Base-by-base conservation (phyloP, 92 coral and sea anemone species). In the Parazoanthus atlanticus region DNA sequence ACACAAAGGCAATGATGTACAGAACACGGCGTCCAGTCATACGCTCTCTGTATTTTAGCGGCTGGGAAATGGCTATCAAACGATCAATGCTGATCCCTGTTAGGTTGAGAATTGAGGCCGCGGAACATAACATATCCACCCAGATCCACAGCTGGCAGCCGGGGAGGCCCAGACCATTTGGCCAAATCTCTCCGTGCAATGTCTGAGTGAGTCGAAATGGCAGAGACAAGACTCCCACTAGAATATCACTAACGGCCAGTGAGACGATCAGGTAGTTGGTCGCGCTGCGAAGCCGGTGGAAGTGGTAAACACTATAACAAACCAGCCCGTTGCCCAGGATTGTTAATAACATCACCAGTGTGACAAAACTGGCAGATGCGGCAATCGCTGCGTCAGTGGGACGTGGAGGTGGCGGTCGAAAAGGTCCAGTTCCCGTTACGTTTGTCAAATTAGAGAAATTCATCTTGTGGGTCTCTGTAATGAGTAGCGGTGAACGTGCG, bases 121-220 rank as follows among this genome's bases (percentile, higher is more conserved):
- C 98, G 47, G 97, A 80, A 66, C 96, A 94, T 2, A 97, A 72
- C 93, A 94, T 95, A 61, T 97, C 99, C 34, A 95, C 89, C 97
- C 96, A 95, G 2, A 97, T 97, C 99, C 99, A 97, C 66, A 90
- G 91, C 86, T 92, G 96, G 43, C 99, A 97, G 34, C 98, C 97
- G 17, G 92, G 91, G 8, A 43, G 77, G 8, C 94, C 94, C 67
- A 97, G 88, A 41, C 75, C 80, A 3, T 33, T 65, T 2, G 98
- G 98, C 98, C 98, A 97, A 0, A 2, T 9, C 30, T 89, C 92
- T 25, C 89, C 87, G 81, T 97, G 90, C 31, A 97, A 76, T 8
- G 95, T 92, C 72, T 97, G 99, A 5, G 95, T 79, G 74, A 97
- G 91, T 21, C 97, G 92, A 77, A 97, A 95, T 13, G 99, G 99